Evolutionary conservation across 2,888 invertebrate genomes (phyloP).

Genomic region (Shargacucullia verbasci): DNA sequence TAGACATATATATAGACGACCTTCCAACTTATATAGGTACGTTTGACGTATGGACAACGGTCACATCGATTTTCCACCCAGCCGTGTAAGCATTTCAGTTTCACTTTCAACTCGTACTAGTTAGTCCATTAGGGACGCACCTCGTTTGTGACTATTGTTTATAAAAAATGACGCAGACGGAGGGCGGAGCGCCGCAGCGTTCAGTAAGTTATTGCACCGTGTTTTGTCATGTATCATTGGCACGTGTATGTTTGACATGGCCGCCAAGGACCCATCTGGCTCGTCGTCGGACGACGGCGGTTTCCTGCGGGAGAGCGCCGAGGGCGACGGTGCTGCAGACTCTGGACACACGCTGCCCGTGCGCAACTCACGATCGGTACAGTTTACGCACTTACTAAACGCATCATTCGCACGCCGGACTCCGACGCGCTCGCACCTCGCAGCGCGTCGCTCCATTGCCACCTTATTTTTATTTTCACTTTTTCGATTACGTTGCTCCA

Average conservation of each 20-base stretch:
- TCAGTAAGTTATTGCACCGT: slow-evolving; percentile 72
- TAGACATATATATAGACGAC: slow-evolving; percentile 62
- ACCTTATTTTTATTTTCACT: slow-evolving; percentile 61
- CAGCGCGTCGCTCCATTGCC: slow-evolving; percentile 49
- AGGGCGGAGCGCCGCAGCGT: slow-evolving; percentile 57
- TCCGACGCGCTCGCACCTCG: slow-evolving; percentile 52
- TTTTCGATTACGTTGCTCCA: slow-evolving; percentile 80
- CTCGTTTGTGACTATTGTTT: slow-evolving; percentile 58
- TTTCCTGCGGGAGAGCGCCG: slow-evolving; percentile 81
- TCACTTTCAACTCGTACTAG: slow-evolving; percentile 77
- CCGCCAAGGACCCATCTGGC: slow-evolving; percentile 85
- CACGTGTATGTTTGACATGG: slow-evolving; percentile 79
- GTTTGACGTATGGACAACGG: slow-evolving; percentile 73
- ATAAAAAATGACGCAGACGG: slow-evolving; percentile 59
- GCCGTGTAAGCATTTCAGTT: slow-evolving; percentile 72
- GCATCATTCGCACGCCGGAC: slow-evolving; percentile 68
- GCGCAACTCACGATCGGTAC: slow-evolving; percentile 88
- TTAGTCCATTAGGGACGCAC: slow-evolving; percentile 73
- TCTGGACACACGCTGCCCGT: slow-evolving; percentile 88
- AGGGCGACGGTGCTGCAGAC: slow-evolving; percentile 72
- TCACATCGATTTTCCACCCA: slow-evolving; percentile 82
- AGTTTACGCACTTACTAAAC: slow-evolving; percentile 66
- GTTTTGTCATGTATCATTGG: slow-evolving; percentile 72
- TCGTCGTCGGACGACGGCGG: slow-evolving; percentile 88
- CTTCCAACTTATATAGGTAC: slow-evolving; percentile 73